Conservation (phyloP, 1,140 invertebrate genomes). For the Battus philenor region DNA sequence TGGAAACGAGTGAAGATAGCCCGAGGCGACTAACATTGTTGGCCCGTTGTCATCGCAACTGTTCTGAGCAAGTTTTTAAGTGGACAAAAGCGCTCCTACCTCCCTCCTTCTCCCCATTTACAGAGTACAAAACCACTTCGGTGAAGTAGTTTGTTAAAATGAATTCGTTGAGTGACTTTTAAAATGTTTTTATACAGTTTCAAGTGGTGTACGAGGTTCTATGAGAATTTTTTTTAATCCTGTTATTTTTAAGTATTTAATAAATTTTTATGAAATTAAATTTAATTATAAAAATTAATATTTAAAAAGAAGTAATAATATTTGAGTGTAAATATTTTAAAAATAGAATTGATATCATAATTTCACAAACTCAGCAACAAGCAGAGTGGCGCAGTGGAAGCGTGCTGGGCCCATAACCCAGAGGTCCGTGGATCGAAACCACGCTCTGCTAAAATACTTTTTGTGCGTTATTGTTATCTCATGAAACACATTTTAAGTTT, state of each 20-base stretch:
- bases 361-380: not conserved
- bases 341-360: no score
- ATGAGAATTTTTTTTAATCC: not conserved
- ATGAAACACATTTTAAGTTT: no score
- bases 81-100: no score
- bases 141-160: slow-evolving; percentile 4
- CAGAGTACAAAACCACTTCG: slow-evolving; percentile 1
- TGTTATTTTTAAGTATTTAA: no score
- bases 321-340: no score
- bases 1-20: slow-evolving; percentile 21
- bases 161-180: slow-evolving; percentile 1
- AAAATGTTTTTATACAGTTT: slow-evolving; percentile 26
- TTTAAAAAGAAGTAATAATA: no score
- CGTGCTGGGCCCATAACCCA: slow-evolving; percentile 18
- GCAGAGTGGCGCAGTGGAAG: slow-evolving; percentile 18
- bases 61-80: slow-evolving; percentile 7
- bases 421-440: slow-evolving; percentile 18
- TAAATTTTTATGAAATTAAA: no score
- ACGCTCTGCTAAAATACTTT: slow-evolving; percentile 7
- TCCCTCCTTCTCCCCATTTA: slow-evolving; percentile 8
- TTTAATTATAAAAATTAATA: no score
- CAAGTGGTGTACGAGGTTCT: not conserved
- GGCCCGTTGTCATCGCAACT: not conserved
- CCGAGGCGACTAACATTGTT: slow-evolving; percentile 26
- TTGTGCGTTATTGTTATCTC: no score